phyloP scores from a whole-genome alignment of 2,888 invertebrate species.

The Aspidapion aeneum region DNA sequence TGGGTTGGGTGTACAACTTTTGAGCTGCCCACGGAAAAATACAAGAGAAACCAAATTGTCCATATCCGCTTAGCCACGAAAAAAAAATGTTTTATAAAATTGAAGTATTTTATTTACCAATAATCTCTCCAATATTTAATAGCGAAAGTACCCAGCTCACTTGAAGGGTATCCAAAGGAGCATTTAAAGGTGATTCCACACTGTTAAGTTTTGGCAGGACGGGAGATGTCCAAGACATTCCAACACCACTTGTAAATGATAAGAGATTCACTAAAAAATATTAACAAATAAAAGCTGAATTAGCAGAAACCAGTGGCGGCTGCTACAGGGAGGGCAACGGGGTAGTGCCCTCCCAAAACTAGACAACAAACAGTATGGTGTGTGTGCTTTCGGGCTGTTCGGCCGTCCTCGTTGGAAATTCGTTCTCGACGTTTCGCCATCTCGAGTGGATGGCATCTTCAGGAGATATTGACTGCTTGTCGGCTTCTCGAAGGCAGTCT shows the following conservation, averaged over 20 bases:
- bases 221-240: constrained; percentile 35
- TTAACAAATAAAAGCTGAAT: neutral
- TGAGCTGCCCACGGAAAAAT: too few relatives aligned
- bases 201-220: constrained; percentile 28
- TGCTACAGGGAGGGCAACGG: neutral
- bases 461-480: too few relatives aligned
- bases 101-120: constrained; percentile 22
- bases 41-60: too few relatives aligned
- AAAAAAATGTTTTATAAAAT: too few relatives aligned
- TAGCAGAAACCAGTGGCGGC: too few relatives aligned
- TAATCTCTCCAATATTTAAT: constrained; percentile 30
- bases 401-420: too few relatives aligned
- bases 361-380: neutral
- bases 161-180: constrained; percentile 26
- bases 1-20: too few relatives aligned
- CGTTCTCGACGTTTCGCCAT: too few relatives aligned
- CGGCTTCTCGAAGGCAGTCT: too few relatives aligned
- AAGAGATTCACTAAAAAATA: constrained; percentile 28
- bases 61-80: too few relatives aligned
- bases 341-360: neutral
- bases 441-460: too few relatives aligned
- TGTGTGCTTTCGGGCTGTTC: too few relatives aligned
- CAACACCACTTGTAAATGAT: constrained; percentile 24
- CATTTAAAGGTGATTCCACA: constrained; percentile 29
- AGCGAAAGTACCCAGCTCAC: constrained; percentile 34